Evolutionary conservation across 2,888 invertebrate genomes (phyloP).

Genomic region (Elaeidobius kamerunicus): DNA sequence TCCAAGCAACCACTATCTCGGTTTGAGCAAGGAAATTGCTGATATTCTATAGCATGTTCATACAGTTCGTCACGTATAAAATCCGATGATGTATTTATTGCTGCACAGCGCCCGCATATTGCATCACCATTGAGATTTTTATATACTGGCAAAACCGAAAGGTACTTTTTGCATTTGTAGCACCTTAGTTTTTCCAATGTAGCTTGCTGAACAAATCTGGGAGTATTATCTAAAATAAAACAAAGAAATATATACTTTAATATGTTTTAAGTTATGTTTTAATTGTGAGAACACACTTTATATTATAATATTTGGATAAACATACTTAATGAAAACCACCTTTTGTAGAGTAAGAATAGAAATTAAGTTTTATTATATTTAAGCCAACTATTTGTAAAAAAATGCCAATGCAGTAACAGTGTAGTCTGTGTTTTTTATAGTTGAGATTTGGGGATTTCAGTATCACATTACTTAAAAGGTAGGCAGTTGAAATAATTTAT

Average conservation of each 20-base stretch:
- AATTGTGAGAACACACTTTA: too few species aligned
- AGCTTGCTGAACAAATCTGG: slow-evolving; percentile 7
- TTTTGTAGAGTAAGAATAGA: too few species aligned
- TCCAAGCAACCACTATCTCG: slow-evolving; percentile 40
- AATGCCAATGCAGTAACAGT: too few species aligned
- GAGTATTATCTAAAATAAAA: slow-evolving; percentile 9
- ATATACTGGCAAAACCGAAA: slow-evolving; percentile 41
- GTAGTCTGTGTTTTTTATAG: too few species aligned
- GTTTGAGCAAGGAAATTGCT: slow-evolving; percentile 42
- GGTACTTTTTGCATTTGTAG: slow-evolving; percentile 37
- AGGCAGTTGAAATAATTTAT: too few species aligned
- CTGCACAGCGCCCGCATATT: slow-evolving; percentile 42
- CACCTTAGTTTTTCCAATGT: slow-evolving; percentile 37
- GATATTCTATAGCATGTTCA: slow-evolving; percentile 37
- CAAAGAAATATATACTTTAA: background rate
- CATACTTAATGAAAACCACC: too few species aligned
- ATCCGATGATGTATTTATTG: slow-evolving; percentile 32
- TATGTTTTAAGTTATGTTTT: too few species aligned
- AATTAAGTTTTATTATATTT: too few species aligned
- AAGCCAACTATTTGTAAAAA: too few species aligned
- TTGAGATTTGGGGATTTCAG: too few species aligned
- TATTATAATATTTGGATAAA: too few species aligned
- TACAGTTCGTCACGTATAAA: slow-evolving; percentile 37
- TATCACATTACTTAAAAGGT: too few species aligned
- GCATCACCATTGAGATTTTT: slow-evolving; percentile 30